These are phyloP conservation scores for Dysmachus trigonus DNA, from an alignment of 2,888 invertebrate genomes.

Conservation along the genomic window DNA sequence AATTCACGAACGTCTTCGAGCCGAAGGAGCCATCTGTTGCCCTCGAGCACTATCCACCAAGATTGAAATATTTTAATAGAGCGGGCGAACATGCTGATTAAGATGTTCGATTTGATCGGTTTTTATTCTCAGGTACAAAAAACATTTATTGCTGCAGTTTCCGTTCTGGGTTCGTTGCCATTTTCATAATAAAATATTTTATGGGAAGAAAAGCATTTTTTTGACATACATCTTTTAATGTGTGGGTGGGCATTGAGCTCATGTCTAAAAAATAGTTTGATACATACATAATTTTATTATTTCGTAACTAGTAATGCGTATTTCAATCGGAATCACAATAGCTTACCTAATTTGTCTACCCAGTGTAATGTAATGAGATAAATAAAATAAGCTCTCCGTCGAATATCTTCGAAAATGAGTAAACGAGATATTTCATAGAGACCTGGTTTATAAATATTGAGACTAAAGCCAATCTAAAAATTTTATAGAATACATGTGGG, in stretches of 20 bases:
- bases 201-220: neutral
- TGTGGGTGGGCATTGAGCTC: neutral
- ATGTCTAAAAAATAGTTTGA: neutral
- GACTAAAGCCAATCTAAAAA: too few relatives aligned
- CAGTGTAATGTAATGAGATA: too few relatives aligned
- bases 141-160: neutral
- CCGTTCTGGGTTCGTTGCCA: neutral
- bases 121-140: neutral
- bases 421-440: too few relatives aligned
- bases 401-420: too few relatives aligned
- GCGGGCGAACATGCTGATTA: neutral
- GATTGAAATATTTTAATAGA: neutral
- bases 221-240: neutral
- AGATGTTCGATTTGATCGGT: neutral
- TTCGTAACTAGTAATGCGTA: too few relatives aligned
- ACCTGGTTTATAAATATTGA: too few relatives aligned
- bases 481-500: too few relatives aligned
- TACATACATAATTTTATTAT: too few relatives aligned
- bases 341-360: too few relatives aligned
- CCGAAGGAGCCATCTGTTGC: constrained; percentile 6
- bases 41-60: neutral
- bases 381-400: too few relatives aligned
- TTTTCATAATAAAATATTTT: neutral
- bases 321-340: too few relatives aligned
- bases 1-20: neutral